Conservation (phyloP, 2,888 invertebrate genomes). For the Alloscopus bannaensis region DNA sequence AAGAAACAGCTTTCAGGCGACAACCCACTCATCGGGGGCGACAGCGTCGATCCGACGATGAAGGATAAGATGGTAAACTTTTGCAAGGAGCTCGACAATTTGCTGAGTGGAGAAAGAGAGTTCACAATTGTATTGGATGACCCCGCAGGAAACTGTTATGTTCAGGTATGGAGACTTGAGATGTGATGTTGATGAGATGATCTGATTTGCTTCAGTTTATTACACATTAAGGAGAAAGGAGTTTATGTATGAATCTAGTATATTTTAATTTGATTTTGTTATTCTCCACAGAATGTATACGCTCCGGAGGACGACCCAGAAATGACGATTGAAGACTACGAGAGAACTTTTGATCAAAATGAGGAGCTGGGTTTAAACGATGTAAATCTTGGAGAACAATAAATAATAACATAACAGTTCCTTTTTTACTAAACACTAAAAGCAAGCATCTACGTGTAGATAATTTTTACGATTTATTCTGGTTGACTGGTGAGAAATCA, state of each 20-base stretch:
- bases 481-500: too few relatives aligned
- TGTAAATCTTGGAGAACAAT: constrained; percentile 88
- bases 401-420: too few relatives aligned
- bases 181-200: not conserved
- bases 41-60: constrained; percentile 81
- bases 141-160: constrained; percentile 97
- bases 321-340: constrained; percentile 86
- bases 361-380: constrained; percentile 97
- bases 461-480: too few relatives aligned
- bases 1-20: constrained; percentile 84
- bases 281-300: constrained; percentile 81
- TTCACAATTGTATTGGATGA: constrained; percentile 93
- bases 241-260: not conserved
- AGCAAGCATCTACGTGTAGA: too few relatives aligned
- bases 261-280: not conserved
- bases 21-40: constrained; percentile 82
- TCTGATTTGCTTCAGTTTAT: not conserved
- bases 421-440: too few relatives aligned
- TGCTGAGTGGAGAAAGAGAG: constrained; percentile 80
- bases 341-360: constrained; percentile 91
- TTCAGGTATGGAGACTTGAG: constrained; percentile 79
- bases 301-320: constrained; percentile 82
- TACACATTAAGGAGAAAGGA: not conserved
- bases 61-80: constrained; percentile 81
- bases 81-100: constrained; percentile 81